Percentiles rank a stretch among this genome's conserved stretches.
Conservation (phyloP, 2,797 vertebrate genomes). For the Anas bahamensis region DNA sequence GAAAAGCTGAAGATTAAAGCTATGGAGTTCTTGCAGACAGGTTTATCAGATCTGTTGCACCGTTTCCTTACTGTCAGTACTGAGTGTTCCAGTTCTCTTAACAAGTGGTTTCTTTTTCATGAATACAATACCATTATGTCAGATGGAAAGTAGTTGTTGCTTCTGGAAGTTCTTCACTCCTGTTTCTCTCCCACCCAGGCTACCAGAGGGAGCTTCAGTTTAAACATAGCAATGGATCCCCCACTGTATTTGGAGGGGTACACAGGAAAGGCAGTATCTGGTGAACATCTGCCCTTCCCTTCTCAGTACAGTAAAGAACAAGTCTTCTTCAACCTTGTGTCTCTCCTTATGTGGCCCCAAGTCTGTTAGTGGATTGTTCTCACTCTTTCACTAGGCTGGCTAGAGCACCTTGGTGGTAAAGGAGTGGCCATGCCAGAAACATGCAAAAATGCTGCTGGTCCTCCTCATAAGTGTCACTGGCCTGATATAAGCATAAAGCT, state of each 20-base stretch:
- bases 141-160: neutral
- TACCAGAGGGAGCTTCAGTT: constrained; percentile 85
- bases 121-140: neutral
- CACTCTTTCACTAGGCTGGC: too few relatives aligned
- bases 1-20: constrained; percentile 12
- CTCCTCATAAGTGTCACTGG: too few relatives aligned
- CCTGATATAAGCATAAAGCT: neutral
- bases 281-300: constrained; percentile 53
- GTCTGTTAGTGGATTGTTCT: neutral
- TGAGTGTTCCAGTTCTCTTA: neutral
- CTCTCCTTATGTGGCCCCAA: neutral
- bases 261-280: constrained; percentile 83
- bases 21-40: constrained; percentile 76
- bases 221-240: constrained; percentile 84
- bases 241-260: constrained; percentile 83
- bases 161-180: neutral
- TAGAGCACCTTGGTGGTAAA: too few relatives aligned
- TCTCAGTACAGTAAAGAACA: neutral
- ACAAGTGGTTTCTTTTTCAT: neutral
- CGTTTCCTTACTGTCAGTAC: neutral
- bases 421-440: too few relatives aligned
- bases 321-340: neutral
- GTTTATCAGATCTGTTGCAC: constrained; percentile 52
- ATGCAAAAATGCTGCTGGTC: too few relatives aligned
- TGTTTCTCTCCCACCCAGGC: constrained; percentile 56